Percentiles rank a stretch among this genome's conserved stretches.
These are phyloP conservation scores for Pongo abelii DNA, from an alignment of 2,113 vertebrate species.

Conservation along the genomic window DNA sequence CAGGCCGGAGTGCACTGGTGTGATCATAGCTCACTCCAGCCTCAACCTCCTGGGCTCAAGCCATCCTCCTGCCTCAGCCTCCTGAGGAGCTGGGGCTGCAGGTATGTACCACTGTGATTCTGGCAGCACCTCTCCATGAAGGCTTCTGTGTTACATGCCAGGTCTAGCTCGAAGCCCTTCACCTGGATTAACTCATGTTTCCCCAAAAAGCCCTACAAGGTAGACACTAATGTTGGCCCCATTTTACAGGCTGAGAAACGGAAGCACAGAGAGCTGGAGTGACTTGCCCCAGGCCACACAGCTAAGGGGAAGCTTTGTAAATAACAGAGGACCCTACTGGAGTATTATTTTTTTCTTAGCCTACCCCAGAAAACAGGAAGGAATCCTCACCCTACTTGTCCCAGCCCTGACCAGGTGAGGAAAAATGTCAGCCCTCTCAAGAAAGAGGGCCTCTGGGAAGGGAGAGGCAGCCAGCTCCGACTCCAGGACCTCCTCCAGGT, in stretches of 20 bases:
- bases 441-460: background rate
- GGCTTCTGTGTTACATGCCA: background rate
- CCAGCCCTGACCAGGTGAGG: background rate
- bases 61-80: background rate
- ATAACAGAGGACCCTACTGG: background rate
- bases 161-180: background rate
- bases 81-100: background rate
- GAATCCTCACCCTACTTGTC: background rate
- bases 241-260: background rate
- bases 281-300: background rate
- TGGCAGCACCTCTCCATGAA: rapidly evolving
- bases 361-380: background rate
- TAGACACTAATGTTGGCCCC: too few species aligned
- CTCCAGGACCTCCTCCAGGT: background rate
- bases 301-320: background rate
- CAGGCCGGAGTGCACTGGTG: too few species aligned
- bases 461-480: background rate
- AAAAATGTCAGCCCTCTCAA: background rate
- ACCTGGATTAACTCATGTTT: background rate
- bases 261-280: background rate
- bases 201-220: background rate
- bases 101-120: too few species aligned
- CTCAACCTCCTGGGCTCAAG: background rate
- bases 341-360: background rate
- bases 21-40: too few species aligned